Base-by-base conservation (phyloP, 1,140 invertebrate genomes). In the Campoletis sonorensis region DNA sequence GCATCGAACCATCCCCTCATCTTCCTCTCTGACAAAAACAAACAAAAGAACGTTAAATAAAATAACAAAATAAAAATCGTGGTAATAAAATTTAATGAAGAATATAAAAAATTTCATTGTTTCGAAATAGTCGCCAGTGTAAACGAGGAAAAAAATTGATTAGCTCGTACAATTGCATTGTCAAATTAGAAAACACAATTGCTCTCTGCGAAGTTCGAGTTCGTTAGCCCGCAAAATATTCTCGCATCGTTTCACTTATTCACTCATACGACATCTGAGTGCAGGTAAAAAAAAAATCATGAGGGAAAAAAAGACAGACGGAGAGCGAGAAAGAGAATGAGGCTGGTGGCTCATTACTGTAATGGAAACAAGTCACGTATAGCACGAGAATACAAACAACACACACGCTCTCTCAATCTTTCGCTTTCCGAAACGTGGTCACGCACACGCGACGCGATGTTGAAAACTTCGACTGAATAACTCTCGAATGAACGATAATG, bases 1-100 rank as follows among this genome's bases (percentile, higher is more conserved):
- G 97, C 97, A 90, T 98, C 97, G 91, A 98, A 98, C 97, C 97
- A 98, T 89, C 97, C 97, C 94, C 95, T 96, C 96, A 97, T 97
- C 81, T 88, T 89, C 85, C 61, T 67, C 58, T 78, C 76, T 64
- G 73, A 85, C 73, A 7, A 79, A 81, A 81, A 51, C 13, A 79
- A 80, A n/a, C n/a, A 78, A 26, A 64, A 78, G 51, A 82, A 61
- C n/a, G n/a, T n/a, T 76, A 79, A 79, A 77, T 72, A 16, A 72
- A 72, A 7, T 21, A n/a, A 37, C 70, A 2, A 51, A 51, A 10
- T 3, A 13, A 16, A 18, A 2, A 16, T 51, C 49, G 49, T 51
- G 37, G 30, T 30, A 30, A 67, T n/a, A 67, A 30, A 8, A 67
- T 1, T 11, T 18, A 13, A n/a, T 61, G 2, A 21, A 23, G 23